Evolutionary conservation across 1,140 invertebrate species (phyloP).

Genomic region (Neomicropteryx cornuta): DNA sequence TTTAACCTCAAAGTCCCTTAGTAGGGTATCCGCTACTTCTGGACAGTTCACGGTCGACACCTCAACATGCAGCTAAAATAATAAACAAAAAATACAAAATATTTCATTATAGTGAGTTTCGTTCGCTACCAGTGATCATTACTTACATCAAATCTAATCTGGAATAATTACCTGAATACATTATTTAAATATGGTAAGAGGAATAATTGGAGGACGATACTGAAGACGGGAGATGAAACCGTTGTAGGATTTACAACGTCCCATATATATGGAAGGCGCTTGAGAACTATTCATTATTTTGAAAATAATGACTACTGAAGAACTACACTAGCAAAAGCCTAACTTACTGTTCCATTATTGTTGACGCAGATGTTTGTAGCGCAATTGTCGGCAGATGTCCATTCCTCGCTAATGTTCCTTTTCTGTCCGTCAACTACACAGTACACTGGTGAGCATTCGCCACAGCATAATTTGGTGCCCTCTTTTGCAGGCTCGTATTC

Average conservation of each 20-base stretch:
- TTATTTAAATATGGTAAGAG: too few relatives aligned
- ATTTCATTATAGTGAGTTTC: too few relatives aligned
- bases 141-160: too few relatives aligned
- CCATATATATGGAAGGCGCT: too few relatives aligned
- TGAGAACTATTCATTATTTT: too few relatives aligned
- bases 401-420: conserved; percentile 38
- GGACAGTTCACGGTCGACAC: conserved; percentile 30
- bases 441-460: conserved; percentile 45
- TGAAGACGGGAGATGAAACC: too few relatives aligned
- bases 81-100: conserved; percentile 6
- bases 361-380: conserved; percentile 43
- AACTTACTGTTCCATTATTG: conserved; percentile 41
- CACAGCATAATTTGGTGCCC: conserved; percentile 46
- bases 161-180: too few relatives aligned
- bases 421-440: conserved; percentile 45
- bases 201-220: too few relatives aligned
- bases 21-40: conserved; percentile 22
- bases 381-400: conserved; percentile 49
- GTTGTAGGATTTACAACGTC: too few relatives aligned
- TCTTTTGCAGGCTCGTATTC: conserved; percentile 25
- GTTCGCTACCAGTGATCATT: too few relatives aligned
- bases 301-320: not conserved
- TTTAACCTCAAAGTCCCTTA: conserved; percentile 38
- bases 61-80: conserved; percentile 33
- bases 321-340: not conserved